Evolutionary conservation across 1,140 invertebrate species (phyloP).

Genomic region (Drosophila bipectinata): DNA sequence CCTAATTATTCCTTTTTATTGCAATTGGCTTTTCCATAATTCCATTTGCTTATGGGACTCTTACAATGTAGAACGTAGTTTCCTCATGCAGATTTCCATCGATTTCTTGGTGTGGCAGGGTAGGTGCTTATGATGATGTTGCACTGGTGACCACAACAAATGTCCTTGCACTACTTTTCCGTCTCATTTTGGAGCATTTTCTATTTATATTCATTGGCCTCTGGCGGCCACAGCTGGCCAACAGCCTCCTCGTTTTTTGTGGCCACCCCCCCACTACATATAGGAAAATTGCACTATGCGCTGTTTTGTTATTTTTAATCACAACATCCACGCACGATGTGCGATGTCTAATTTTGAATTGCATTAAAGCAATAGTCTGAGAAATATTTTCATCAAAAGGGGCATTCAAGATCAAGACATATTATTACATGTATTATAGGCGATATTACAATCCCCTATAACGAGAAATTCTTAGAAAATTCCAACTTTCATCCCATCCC

Average conservation of each 20-base stretch:
- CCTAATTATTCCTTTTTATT: constrained; percentile 37
- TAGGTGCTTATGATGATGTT: neutral
- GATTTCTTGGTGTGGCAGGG: constrained; percentile 38
- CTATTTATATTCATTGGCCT: constrained; percentile 62
- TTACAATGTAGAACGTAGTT: neutral
- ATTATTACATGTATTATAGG: no score
- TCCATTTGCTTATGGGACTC: constrained; percentile 15
- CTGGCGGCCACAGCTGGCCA: constrained; percentile 25
- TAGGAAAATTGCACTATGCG: constrained; percentile 44
- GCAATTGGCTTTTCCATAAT: constrained; percentile 34
- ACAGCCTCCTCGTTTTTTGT: neutral
- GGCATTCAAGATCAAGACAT: neutral
- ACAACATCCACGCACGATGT: constrained; percentile 57
- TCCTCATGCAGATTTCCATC: constrained; percentile 55
- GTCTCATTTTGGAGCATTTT: constrained; percentile 68
- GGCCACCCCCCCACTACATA: neutral
- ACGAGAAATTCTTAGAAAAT: neutral
- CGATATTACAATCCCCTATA: no score
- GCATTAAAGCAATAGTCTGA: constrained; percentile 12
- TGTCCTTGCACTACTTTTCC: constrained; percentile 69
- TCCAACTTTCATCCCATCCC: constrained; percentile 32
- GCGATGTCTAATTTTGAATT: constrained; percentile 34
- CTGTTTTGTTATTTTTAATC: constrained; percentile 56
- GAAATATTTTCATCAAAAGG: neutral
- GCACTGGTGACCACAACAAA: constrained; percentile 47